Evolutionary conservation across 2,888 invertebrate genomes (phyloP), one percentile per base, ranked within the genome.

Genomic region (Monochamus alternatus): DNA sequence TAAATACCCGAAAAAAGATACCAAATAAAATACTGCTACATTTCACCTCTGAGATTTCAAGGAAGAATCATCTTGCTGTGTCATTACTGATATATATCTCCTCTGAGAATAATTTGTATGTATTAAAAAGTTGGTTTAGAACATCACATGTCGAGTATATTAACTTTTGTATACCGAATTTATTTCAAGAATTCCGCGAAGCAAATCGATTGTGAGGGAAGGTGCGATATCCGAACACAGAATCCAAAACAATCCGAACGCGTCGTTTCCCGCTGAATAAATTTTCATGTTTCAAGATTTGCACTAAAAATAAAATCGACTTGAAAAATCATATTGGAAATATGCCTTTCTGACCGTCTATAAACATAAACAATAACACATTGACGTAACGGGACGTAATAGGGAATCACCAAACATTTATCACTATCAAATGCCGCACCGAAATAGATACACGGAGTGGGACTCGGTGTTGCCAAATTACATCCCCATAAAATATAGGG

Each of bases 341-440:
- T 38, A 38, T 38, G 22, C 22, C 22, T 22, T 1, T 22, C 22
- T 22, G 38, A 38, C 2, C 38, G 7, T 7, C 38, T 38, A 38
- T 38, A 38, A 22, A 38, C 38, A 38, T 1, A 38, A 38, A 38
- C 38, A 38, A 38, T 38, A 38, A 38, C 38, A 38, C 38, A 38
- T 38, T 7, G 7, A 38, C 38, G 38, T 38, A 38, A 38, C 38
- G 38, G 38, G 38, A 38, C n/a, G 59, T n/a, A 69, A 71, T 63
- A 31, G 52, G 71, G 71, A 63, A 52, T 71, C 63, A 63, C 62
- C 52, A 63, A 71, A 71, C 62, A 52, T 70, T 38, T 64, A 65
- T 65, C 31, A 55, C 38, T 38, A 38, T 38, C 38, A 55, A 12
- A 55, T n/a, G 43, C 60, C 30, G 22, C 31, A 63, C 52, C 51